Conservation (phyloP, 2,888 invertebrate genomes). For the Pollenia amentaria region DNA sequence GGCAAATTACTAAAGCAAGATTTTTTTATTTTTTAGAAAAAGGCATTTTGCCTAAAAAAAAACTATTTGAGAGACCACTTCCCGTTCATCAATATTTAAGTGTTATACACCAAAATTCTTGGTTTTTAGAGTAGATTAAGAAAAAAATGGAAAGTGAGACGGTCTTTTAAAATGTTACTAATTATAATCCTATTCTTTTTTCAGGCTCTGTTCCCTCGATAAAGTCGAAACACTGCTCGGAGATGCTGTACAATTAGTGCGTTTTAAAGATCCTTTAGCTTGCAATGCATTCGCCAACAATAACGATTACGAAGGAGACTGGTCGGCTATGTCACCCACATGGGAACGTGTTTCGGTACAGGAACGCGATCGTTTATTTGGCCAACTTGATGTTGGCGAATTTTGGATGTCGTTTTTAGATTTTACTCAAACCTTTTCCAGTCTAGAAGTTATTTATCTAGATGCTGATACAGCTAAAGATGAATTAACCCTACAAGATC, state of each 20-base stretch:
- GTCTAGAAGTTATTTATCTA: constrained; percentile 93
- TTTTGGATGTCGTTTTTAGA: constrained; percentile 94
- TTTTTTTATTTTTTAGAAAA: no score
- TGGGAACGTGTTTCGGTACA: constrained; percentile 91
- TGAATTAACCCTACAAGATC: constrained; percentile 91
- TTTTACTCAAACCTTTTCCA: constrained; percentile 92
- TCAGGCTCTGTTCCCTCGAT: constrained; percentile 81
- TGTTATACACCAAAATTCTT: no score
- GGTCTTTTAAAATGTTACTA: background rate
- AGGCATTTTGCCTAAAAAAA: no score
- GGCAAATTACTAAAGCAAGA: no score
- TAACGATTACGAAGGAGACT: constrained; percentile 89
- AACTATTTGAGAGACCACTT: no score
- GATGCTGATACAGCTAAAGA: constrained; percentile 94
- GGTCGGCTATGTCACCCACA: constrained; percentile 88
- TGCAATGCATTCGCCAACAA: constrained; percentile 86
- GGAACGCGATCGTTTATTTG: constrained; percentile 89
- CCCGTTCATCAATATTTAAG: no score
- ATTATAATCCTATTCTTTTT: constrained; percentile 15
- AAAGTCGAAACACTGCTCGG: constrained; percentile 89
- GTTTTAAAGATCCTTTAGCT: constrained; percentile 89
- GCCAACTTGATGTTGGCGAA: constrained; percentile 89
- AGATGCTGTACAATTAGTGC: constrained; percentile 89
- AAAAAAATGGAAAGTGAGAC: no score
- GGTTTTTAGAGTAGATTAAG: no score